Evolutionary conservation across 2,888 invertebrate species (phyloP).

Genomic region (Conomelus anceps): DNA sequence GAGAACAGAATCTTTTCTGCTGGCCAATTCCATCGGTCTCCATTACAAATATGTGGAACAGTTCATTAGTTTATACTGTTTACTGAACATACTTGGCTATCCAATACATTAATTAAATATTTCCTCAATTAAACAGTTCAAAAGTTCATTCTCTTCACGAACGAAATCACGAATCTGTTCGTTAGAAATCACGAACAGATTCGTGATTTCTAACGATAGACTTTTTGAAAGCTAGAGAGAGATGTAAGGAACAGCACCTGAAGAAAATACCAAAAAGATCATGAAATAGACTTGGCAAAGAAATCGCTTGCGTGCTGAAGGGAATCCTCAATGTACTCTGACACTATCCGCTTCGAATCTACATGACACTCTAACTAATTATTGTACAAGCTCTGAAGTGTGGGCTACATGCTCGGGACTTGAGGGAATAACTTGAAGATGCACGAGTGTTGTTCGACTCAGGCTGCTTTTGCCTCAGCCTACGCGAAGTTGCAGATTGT

Average conservation of each 20-base stretch:
- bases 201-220: not conserved
- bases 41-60: no score
- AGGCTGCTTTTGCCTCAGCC: no score
- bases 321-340: not conserved
- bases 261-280: not conserved
- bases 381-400: not conserved
- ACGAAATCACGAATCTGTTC: not conserved
- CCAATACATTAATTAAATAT: not conserved
- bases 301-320: not conserved
- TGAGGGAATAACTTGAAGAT: not conserved
- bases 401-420: not conserved
- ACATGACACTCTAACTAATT: not conserved
- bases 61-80: no score
- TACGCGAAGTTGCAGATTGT: not conserved
- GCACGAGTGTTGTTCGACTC: not conserved
- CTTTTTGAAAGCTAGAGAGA: not conserved
- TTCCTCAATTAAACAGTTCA: not conserved
- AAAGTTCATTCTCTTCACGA: not conserved
- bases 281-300: not conserved
- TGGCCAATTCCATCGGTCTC: no score
- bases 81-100: not conserved
- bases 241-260: not conserved
- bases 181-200: not conserved
- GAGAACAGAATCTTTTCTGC: no score
- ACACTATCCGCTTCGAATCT: not conserved